Base-by-base conservation (phyloP, 2,113 vertebrate species). In the Pimephales promelas region DNA sequence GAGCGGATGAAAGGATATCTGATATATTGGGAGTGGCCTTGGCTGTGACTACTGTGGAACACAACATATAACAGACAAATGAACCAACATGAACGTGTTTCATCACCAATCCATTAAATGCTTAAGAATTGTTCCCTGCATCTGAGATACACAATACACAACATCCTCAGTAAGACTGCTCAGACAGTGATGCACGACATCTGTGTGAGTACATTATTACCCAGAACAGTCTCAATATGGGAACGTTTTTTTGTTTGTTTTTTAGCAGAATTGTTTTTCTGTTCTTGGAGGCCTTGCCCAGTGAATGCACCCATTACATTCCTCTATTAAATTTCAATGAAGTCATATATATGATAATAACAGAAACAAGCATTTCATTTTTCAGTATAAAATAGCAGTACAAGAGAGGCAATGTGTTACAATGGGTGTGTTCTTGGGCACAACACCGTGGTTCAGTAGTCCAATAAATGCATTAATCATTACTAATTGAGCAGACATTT, bases 21-120 rank as follows among this genome's bases (percentile, higher is more conserved):
- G 22, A 45, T 73, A 73, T 1, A 61, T 18, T 26, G 52, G 59
- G 8, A 66, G 13, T 45, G 31, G 68, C 47, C 74, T 84, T 77
- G 61, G 16, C 49, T 66, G 59, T 11, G 28, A 54, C 47, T 76
- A 10, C 59, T 40, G 54, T 36, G 52, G 49, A 64, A 57, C 20
- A 10, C 5, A 10, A 22, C 26, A 64, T 16, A 66, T 28, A 24
- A 16, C 16, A 56, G 47, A 83, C 14, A 16, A 40, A 70, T 70
- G 49, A 84, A 70, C 8, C 72, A 5, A 22, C 1, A n/a, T 61
- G n/a, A 43, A 77, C 4, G 16, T 10, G 22, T 43, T 84, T 76
- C 62, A 70, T 78, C 74, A 78, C 31, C 24, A 56, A 62, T 54
- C 64, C 16, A 43, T 70, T 45, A 43, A 43, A 45, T 78, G 34